phyloP scores from a whole-genome alignment of 2,797 vertebrate species.

The Scolopax bukidnonensis region DNA sequence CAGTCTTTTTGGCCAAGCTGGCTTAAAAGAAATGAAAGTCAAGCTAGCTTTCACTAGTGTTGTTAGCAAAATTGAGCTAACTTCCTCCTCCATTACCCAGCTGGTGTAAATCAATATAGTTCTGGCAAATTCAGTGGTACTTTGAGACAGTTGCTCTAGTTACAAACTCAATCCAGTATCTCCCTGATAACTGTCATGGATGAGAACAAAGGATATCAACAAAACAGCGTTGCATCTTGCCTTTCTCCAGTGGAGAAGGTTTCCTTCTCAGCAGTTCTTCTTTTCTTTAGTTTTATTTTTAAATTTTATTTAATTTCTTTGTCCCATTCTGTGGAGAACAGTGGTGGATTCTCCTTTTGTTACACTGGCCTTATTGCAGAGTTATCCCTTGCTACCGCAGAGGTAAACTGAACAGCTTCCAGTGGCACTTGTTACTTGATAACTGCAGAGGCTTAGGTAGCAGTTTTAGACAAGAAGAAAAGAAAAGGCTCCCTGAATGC shows the following conservation, averaged over 20 bases:
- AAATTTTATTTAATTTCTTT: neutral
- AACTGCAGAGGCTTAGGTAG: neutral
- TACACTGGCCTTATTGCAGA: neutral
- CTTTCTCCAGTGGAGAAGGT: neutral
- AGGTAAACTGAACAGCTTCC: neutral
- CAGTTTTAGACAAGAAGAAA: neutral
- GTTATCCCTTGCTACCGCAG: neutral
- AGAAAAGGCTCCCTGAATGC: neutral
- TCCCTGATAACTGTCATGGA: neutral
- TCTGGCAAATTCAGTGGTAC: neutral
- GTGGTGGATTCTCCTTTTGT: neutral
- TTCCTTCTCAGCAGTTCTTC: neutral
- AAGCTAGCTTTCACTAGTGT: neutral
- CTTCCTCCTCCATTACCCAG: constrained; percentile 15
- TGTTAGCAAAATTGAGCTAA: constrained; percentile 1
- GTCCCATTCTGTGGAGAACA: neutral
- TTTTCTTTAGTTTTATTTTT: neutral
- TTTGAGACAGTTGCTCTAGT: neutral
- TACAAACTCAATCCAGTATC: neutral
- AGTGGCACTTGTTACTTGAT: neutral
- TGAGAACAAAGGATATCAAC: neutral
- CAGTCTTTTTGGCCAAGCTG: neutral
- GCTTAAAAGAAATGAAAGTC: neutral
- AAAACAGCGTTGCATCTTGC: neutral
- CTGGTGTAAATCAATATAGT: neutral